Conservation (phyloP, 2,113 vertebrate species). For the Machaerirhynchus nigripectus region DNA sequence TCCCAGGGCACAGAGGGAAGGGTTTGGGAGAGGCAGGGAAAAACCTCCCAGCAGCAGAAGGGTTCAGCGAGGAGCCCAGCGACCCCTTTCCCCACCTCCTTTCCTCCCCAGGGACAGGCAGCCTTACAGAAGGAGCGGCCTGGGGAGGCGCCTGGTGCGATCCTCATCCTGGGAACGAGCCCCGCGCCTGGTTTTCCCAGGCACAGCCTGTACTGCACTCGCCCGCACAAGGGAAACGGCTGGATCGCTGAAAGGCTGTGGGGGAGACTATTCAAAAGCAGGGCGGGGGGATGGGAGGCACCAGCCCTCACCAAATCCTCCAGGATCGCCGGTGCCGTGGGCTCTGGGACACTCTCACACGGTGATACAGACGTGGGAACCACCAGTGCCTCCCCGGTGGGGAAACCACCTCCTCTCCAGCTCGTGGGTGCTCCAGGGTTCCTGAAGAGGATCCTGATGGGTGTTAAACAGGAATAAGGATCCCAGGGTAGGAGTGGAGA, state of each 20-base stretch:
- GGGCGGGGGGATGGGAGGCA: background rate
- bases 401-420: background rate
- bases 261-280: background rate
- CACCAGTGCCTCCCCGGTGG: fast-evolving
- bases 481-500: background rate
- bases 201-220: background rate
- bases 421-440: background rate
- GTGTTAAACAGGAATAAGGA: background rate
- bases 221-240: background rate
- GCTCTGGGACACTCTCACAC: background rate
- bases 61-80: background rate
- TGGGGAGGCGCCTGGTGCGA: background rate
- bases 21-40: background rate
- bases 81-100: background rate
- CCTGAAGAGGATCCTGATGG: background rate
- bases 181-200: background rate
- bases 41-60: background rate
- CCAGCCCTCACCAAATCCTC: background rate
- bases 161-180: background rate
- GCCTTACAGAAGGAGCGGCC: background rate
- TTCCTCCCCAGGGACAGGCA: background rate
- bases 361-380: fast-evolving
- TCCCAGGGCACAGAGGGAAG: background rate
- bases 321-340: fast-evolving
- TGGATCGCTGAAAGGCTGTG: background rate